Evolutionary conservation across 2,888 invertebrate genomes (phyloP), one percentile per base, ranked within the genome.

Genomic region (Macaria liturata): DNA sequence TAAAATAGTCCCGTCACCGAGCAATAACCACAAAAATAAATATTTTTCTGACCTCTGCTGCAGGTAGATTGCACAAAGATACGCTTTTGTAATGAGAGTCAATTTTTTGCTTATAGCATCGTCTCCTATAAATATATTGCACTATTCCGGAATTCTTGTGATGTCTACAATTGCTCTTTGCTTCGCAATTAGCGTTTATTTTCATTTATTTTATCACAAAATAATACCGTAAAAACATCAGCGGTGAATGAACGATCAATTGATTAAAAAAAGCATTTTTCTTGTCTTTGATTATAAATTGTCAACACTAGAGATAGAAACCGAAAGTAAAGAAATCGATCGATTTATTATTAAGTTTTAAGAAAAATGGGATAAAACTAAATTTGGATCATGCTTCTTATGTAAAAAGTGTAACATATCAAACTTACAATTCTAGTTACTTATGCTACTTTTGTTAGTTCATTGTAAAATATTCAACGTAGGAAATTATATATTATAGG

Each of bases 191-290:
- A 80, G 81, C 78, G 75, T 83, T 76, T 83, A 78, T 84, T 84
- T 86, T 89, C 88, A 87, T 86, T 86, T 88, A 85, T 86, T 81
- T 6, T 86, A 84, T 82, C 83, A 82, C 86, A 83, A 83, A 87
- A 86, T 81, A 86, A 86, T 89, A 90, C 90, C 87, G 83, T 88
- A 86, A 90, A 90, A 90, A 90, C 88, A 89, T 86, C 88, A 86
- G 90, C 89, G 90, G 91, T 91, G 91, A 90, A 89, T 91, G 91
- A 91, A 91, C 89, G 89, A 90, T 89, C 89, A 84, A 85, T 78
- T 88, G 86, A 88, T 83, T 84, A 83, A 83, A 85, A 84, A 86
- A 82, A 83, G 70, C 71, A 66, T 69, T 70, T 63, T 54, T 66
- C 59, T 79, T 82, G 80, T 84, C 78, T 83, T 78, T 85, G 81